Conservation (phyloP, 2,797 vertebrate genomes). For the Sitta carolinensis region DNA sequence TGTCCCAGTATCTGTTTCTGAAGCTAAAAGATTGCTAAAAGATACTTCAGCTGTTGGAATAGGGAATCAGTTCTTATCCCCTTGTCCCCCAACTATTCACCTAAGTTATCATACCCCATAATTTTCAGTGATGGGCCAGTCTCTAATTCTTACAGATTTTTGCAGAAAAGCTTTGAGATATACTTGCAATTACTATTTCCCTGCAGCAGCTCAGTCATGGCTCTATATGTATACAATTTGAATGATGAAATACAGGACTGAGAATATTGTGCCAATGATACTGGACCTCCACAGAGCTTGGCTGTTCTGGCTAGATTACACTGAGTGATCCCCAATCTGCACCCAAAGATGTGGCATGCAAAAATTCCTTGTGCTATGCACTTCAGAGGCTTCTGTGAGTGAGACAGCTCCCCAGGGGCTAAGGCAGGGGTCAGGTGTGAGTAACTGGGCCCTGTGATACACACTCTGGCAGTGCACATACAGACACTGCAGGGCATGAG, state of each 20-base stretch:
- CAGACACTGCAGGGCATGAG: too few relatives aligned
- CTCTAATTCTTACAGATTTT: not conserved
- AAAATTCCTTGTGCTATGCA: accelerated
- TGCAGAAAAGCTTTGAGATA: not conserved
- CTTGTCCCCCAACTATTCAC: not conserved
- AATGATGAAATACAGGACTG: not conserved
- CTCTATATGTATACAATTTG: not conserved
- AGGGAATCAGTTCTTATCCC: not conserved
- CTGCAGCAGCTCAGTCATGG: not conserved
- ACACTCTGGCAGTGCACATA: not conserved
- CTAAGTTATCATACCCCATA: not conserved
- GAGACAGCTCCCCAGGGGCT: accelerated
- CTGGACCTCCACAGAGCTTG: not conserved
- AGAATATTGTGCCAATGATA: not conserved
- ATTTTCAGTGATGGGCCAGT: not conserved
- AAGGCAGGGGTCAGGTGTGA: not conserved
- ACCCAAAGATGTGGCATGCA: not conserved
- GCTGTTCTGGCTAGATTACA: not conserved
- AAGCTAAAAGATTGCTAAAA: not conserved
- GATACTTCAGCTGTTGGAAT: not conserved
- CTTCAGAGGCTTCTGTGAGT: not conserved
- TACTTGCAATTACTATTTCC: not conserved
- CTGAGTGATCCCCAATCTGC: not conserved
- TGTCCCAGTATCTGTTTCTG: not conserved
- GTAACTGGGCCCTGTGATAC: not conserved